phyloP scores from a whole-genome alignment of 2,797 vertebrate genomes.

The Sternarchorhynchus goeldii region DNA sequence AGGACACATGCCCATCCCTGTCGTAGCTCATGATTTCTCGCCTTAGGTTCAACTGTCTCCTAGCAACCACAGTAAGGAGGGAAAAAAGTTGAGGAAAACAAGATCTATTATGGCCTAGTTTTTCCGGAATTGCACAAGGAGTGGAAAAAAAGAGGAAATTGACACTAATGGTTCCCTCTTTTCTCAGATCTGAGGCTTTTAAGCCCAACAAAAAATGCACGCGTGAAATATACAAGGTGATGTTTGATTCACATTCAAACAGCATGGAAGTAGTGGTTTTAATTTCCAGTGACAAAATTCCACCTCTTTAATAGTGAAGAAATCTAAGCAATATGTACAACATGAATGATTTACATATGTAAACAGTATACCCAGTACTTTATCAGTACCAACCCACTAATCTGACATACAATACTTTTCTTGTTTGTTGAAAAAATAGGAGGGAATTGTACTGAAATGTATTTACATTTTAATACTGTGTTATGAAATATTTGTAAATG shows the following conservation, averaged over 20 bases:
- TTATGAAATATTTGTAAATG: neutral
- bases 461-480: too few relatives aligned
- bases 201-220: neutral
- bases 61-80: conserved; percentile 53
- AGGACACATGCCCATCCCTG: conserved; percentile 50
- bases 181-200: conserved; percentile 16
- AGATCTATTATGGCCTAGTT: conserved; percentile 55
- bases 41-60: conserved; percentile 60
- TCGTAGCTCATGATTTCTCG: conserved; percentile 51
- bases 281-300: neutral
- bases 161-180: conserved; percentile 26
- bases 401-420: neutral
- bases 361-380: neutral
- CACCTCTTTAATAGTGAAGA: neutral
- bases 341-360: neutral
- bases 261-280: neutral
- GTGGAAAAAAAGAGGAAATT: conserved; percentile 34
- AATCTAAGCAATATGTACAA: neutral
- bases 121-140: conserved; percentile 41
- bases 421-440: conserved; percentile 1
- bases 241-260: neutral
- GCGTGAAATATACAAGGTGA: neutral
- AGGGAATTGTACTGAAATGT: conserved; percentile 11
- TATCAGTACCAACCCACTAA: too few relatives aligned
- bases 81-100: conserved; percentile 47